Evolutionary conservation across 1,140 invertebrate species (phyloP), one percentile per base, ranked within the genome.

Genomic region (Drosophila littoralis): DNA sequence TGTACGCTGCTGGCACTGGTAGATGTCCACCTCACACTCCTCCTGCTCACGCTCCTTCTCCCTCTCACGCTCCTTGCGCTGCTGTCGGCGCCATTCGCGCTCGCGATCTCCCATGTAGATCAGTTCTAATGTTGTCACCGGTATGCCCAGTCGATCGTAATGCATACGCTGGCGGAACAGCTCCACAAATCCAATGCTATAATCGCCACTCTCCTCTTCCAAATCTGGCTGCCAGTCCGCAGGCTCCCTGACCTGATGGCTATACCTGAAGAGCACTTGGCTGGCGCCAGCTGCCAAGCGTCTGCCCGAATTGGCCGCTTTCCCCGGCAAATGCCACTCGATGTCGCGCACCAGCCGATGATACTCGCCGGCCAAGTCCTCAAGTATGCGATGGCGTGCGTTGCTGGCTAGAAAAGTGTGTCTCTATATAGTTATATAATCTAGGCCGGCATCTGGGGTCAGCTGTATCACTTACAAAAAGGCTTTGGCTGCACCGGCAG

Each of bases 121-220:
- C 0, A 79, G 58, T 12, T 81, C 79, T 3, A 61, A 32, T 6
- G 59, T 17, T 6, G 67, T 72, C 6, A 76, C 15, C 0, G 77
- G 48, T 9, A 79, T 46, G 5, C 67, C 77, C 66, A 76, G 5
- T 0, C 42, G 12, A 1, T 81, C 63, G 50, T 52, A 73, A 7
- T 72, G 45, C 36, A 59, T 9, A 12, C 48, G 68, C 38, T 64
- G 58, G 4, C 73, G 58, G 12, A 36, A 73, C 0, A 81, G 45
- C 8, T 79, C 40, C 6, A 81, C 54, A 40, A 81, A 79, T 1
- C 63, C 38, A 13, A 79, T 59, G 6, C 32, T 6, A 1, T 12
- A 12, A 28, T 28, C 22, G n/a, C 6, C 17, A 9, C 13, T 35
- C 6, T 15, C 32, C 6, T 8, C 50, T 13, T 9, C 32, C 50